Evolutionary conservation across 2,113 vertebrate genomes (phyloP).

Genomic region (Phalacrocorax pelagicus): DNA sequence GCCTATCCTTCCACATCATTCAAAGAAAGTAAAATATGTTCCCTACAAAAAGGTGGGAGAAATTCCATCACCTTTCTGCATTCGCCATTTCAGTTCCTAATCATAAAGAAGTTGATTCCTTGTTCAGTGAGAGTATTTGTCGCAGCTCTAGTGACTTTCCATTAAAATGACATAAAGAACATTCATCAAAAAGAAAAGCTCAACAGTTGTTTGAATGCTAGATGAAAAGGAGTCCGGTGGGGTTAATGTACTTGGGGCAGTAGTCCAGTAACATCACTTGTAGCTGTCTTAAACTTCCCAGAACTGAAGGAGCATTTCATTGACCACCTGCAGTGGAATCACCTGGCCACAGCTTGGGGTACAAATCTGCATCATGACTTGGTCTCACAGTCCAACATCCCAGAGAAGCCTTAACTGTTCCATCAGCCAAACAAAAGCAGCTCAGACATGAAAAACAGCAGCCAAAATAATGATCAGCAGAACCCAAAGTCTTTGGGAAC

Average conservation of each 20-base stretch:
- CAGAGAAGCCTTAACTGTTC: not conserved
- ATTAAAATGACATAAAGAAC: not conserved
- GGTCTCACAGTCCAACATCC: not conserved
- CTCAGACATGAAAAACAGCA: not conserved
- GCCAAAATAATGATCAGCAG: not conserved
- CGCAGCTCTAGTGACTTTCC: not conserved
- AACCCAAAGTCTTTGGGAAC: not conserved
- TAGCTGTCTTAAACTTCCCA: not conserved
- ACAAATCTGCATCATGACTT: not conserved
- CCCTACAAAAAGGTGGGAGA: not conserved
- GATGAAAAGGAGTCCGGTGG: not conserved
- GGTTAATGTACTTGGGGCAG: not conserved
- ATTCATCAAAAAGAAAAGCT: not conserved
- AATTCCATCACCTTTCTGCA: not conserved
- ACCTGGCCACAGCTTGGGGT: not conserved
- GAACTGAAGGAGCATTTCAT: not conserved
- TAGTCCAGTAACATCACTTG: not conserved
- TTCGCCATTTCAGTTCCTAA: not conserved
- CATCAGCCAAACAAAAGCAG: rapidly evolving
- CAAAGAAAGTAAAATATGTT: not conserved
- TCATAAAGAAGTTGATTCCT: not conserved
- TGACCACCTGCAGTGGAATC: not conserved
- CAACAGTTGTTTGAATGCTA: not conserved
- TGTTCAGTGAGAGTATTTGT: not conserved
- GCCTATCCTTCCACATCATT: not conserved